phyloP scores from a whole-genome alignment of 2,113 vertebrate genomes.

The Zonotrichia leucophrys region DNA sequence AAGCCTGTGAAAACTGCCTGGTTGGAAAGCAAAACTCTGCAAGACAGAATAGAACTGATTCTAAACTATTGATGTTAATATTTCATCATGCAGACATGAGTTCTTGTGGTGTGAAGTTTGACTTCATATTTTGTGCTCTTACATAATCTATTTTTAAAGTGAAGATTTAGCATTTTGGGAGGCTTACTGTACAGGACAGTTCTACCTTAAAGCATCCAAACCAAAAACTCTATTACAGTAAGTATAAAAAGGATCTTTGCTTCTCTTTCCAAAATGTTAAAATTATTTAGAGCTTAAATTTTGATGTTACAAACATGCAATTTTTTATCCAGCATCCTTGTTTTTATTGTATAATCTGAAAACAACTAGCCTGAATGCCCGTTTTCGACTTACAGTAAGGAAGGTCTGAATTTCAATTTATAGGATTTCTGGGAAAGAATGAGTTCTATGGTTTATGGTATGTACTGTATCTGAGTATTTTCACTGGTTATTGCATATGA shows the following conservation, averaged over 20 bases:
- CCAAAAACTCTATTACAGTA: background rate
- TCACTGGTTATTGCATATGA: background rate
- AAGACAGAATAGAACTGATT: background rate
- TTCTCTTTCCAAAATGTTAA: background rate
- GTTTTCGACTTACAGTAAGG: background rate
- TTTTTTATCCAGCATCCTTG: background rate
- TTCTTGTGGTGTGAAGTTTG: background rate
- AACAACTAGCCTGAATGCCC: background rate
- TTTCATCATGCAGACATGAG: background rate
- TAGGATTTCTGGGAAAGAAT: background rate
- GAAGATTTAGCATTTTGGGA: background rate
- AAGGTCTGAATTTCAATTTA: background rate
- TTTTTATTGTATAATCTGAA: background rate
- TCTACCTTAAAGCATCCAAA: background rate
- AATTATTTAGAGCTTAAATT: background rate
- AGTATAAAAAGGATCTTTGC: background rate
- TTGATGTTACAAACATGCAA: background rate
- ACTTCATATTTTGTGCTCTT: background rate
- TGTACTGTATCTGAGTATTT: background rate
- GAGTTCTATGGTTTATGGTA: background rate
- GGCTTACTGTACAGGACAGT: background rate
- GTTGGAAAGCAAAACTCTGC: background rate
- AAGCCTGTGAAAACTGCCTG: background rate
- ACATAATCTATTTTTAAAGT: background rate
- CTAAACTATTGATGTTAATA: background rate